Conservation (phyloP, 1,140 invertebrate genomes). For the Saxidomus purpurata region DNA sequence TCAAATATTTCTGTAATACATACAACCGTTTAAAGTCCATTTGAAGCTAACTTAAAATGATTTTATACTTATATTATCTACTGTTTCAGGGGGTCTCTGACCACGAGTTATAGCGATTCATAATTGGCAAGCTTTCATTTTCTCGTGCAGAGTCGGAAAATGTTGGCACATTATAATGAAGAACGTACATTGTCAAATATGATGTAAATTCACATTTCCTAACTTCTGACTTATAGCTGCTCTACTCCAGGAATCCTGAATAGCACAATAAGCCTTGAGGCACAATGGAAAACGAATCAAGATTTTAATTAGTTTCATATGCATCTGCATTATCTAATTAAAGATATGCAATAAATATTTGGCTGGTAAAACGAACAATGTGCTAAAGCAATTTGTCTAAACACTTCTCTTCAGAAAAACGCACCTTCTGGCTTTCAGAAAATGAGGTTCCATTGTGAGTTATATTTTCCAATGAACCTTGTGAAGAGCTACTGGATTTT, state of each 20-base stretch:
- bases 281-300: neutral
- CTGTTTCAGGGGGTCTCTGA: too few species aligned
- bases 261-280: neutral
- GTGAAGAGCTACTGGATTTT: constrained; percentile 84
- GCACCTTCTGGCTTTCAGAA: constrained; percentile 59
- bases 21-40: too few species aligned
- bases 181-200: too few species aligned
- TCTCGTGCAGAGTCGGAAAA: too few species aligned
- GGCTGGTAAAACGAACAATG: neutral
- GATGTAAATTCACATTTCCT: too few species aligned
- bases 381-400: neutral
- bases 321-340: neutral
- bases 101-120: too few species aligned
- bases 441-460: constrained; percentile 75
- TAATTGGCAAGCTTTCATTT: too few species aligned
- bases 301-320: constrained; percentile 15
- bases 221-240: too few species aligned
- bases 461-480: constrained; percentile 78
- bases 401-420: neutral
- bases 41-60: too few species aligned
- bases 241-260: neutral
- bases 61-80: too few species aligned
- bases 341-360: neutral
- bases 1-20: too few species aligned
- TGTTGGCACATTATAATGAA: too few species aligned